Evolutionary conservation across 2,797 vertebrate genomes (phyloP), one percentile per base, ranked within the genome.

Genomic region (Chrysocyon brachyurus): DNA sequence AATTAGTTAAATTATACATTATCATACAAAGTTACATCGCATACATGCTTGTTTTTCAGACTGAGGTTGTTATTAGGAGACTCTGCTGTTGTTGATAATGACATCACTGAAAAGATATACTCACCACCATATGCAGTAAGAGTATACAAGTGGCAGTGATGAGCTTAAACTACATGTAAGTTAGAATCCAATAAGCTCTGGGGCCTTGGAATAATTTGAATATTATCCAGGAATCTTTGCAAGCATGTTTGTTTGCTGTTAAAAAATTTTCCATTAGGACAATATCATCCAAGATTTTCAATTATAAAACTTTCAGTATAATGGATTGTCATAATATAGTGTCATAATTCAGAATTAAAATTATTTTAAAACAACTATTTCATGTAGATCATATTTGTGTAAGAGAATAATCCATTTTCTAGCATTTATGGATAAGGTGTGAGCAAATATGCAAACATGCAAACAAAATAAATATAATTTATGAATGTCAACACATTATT

Each of bases 301-400:
- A 68, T 87, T 94, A 77, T 78, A 82, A 84, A 54, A 90, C 82
- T 57, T 95, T 52, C 12, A 66, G 33, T 91, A 46, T 57, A 49
- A 24, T 89, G 0, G 40, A 46, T 46, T 46, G 40, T 46, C 40
- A 46, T 46, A 40, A 46, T n/a, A 26, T 77, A 46, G 40, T 73
- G 26, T 79, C 15, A 84, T 77, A 33, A 79, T 59, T 90, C 26
- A 85, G 17, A 57, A 83, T 56, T 83, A 87, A 89, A 95, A 72
- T 57, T 61, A 84, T 68, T 87, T 89, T 46, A 64, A 93, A 56
- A 21, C 81, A 68, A 81, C 46, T 59, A n/a, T 84, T 88, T 72
- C 36, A 72, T 79, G 16, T 83, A 21, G 66, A 54, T 96, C n/a
- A 52, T 52, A 28, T 61, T 95, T 96, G 7, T 81, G 5, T 87